Percentiles rank a stretch among this genome's conserved stretches.
Conservation (phyloP, 2,797 vertebrate species). For the Lepus townsendii region DNA sequence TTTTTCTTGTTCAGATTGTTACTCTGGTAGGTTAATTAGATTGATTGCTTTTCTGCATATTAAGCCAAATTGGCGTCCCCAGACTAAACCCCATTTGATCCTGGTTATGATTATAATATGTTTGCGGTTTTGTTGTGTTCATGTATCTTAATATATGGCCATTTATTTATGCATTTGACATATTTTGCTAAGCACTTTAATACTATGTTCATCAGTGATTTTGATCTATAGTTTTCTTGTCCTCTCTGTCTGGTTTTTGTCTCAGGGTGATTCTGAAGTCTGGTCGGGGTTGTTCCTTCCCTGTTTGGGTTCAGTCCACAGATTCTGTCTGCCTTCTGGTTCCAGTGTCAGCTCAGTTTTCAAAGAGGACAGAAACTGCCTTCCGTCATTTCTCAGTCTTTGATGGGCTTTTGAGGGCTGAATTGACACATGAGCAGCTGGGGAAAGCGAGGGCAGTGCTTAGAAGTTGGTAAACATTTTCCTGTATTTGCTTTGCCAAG, state of each 20-base stretch:
- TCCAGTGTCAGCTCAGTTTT: neutral
- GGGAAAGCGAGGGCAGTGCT: no score
- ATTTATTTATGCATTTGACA: slow-evolving; percentile 17
- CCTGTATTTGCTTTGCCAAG: no score
- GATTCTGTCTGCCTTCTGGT: neutral
- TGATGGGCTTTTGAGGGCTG: no score
- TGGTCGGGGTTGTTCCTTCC: neutral
- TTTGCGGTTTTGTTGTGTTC: neutral
- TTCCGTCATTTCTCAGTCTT: no score
- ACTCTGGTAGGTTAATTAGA: slow-evolving; percentile 1
- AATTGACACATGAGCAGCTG: no score
- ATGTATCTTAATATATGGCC: neutral
- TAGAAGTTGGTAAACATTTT: no score
- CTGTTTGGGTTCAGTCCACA: neutral
- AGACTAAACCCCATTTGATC: no score
- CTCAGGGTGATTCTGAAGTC: neutral
- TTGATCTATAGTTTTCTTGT: no score
- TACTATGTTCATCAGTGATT: neutral
- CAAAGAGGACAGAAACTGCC: neutral
- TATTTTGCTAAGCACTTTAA: neutral
- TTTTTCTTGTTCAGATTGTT: slow-evolving; percentile 25
- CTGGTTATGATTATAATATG: neutral
- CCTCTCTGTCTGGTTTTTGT: no score
- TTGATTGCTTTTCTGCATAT: neutral
- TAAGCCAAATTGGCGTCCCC: neutral